phyloP scores from a whole-genome alignment of 2,888 invertebrate species.

The Salticus scenicus region DNA sequence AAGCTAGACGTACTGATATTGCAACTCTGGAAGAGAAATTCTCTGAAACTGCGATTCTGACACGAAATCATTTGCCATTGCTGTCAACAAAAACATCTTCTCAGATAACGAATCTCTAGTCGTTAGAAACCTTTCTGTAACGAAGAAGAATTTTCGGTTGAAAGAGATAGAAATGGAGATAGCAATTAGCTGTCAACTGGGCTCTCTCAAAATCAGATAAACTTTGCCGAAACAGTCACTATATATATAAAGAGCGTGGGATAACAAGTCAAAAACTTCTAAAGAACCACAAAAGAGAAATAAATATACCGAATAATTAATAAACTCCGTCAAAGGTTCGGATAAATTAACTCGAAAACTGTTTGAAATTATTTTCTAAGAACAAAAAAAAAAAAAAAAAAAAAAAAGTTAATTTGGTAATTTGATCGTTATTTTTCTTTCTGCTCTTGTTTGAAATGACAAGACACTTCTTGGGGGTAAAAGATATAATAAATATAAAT shows the following conservation, averaged over 20 bases:
- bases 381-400: no score
- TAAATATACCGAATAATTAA: no score
- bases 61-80: neutral
- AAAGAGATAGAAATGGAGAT: neutral
- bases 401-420: no score
- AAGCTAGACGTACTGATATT: neutral
- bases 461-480: no score
- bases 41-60: neutral
- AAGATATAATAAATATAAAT: no score
- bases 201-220: constrained; percentile 39
- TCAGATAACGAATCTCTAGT: neutral
- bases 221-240: neutral
- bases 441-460: no score
- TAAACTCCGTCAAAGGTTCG: no score
- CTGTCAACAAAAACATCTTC: neutral
- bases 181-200: constrained; percentile 46
- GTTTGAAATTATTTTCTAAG: no score
- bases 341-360: no score
- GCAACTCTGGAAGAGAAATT: neutral
- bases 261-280: no score
- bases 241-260: neutral
- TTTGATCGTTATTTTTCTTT: no score
- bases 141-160: neutral
- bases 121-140: neutral
- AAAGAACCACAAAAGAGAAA: no score